Percentiles rank a stretch among this genome's conserved stretches.
These are phyloP conservation scores for Tigriopus californicus DNA, from an alignment of 2,888 invertebrate genomes.

Conservation along the genomic window DNA sequence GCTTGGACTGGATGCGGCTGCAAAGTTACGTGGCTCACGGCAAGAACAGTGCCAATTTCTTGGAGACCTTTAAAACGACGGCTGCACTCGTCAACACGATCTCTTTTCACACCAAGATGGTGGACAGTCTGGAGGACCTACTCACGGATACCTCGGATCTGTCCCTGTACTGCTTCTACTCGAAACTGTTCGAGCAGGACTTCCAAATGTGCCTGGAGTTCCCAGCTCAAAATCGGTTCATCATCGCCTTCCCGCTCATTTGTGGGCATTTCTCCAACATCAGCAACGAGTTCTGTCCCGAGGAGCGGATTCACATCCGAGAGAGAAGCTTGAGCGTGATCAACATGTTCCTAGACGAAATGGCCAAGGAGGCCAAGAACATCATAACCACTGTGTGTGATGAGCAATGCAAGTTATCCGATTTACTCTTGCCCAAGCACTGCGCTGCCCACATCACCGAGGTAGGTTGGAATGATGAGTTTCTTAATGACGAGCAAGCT, in stretches of 20 bases:
- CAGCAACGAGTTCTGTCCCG: conserved; percentile 93
- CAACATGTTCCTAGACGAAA: conserved; percentile 92
- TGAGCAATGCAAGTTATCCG: conserved; percentile 91
- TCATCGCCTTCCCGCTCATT: conserved; percentile 90
- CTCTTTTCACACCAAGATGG: conserved; percentile 92
- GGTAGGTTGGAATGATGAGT: too few relatives aligned
- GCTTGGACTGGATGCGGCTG: conserved; percentile 91
- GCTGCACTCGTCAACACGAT: conserved; percentile 84
- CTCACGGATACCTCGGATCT: conserved; percentile 90
- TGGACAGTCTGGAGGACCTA: conserved; percentile 91
- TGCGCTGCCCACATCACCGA: conserved; percentile 78
- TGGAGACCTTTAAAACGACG: conserved; percentile 56
- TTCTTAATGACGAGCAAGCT: too few relatives aligned
- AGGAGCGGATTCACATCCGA: conserved; percentile 89
- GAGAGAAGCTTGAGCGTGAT: conserved; percentile 88
- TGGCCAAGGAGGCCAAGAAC: conserved; percentile 96
- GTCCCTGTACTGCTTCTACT: conserved; percentile 93
- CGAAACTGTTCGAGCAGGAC: conserved; percentile 88
- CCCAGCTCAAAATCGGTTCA: conserved; percentile 93
- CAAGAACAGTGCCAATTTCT: conserved; percentile 42
- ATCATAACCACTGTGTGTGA: conserved; percentile 97
- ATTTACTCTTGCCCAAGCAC: conserved; percentile 82
- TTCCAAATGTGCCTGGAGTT: conserved; percentile 97
- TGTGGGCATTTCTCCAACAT: conserved; percentile 96
- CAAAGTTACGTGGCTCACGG: conserved; percentile 66